These are phyloP conservation scores for Oncopodura yosiiana DNA, from an alignment of 1,140 invertebrate species.

Conservation along the genomic window DNA sequence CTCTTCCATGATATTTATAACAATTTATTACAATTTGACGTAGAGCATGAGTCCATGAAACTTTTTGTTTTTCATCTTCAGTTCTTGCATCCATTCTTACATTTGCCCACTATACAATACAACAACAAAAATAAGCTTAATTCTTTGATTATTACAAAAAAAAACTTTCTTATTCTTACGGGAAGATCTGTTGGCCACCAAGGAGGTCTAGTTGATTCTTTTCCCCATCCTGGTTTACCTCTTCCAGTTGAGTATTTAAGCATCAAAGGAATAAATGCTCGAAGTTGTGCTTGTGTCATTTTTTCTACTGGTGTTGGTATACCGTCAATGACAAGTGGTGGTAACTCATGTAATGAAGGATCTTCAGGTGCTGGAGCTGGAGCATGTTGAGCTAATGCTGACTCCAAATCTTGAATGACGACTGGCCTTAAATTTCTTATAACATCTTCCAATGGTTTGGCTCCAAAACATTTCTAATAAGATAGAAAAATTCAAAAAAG, in stretches of 20 bases:
- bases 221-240: slow-evolving; percentile 94
- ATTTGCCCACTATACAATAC: slow-evolving; percentile 97
- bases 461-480: slow-evolving; percentile 96
- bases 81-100: slow-evolving; percentile 91
- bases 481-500: not conserved
- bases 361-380: slow-evolving; percentile 84
- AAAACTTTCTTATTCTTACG: no score
- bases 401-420: slow-evolving; percentile 90
- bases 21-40: slow-evolving; percentile 96
- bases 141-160: not conserved
- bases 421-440: slow-evolving; percentile 75
- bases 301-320: slow-evolving; percentile 97
- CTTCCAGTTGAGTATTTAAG: slow-evolving; percentile 91
- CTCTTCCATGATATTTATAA: slow-evolving; percentile 93
- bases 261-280: slow-evolving; percentile 96
- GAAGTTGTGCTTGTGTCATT: slow-evolving; percentile 94
- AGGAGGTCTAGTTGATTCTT: slow-evolving; percentile 83
- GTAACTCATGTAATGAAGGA: slow-evolving; percentile 85
- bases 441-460: slow-evolving; percentile 92
- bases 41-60: slow-evolving; percentile 96
- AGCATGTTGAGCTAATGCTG: slow-evolving; percentile 82
- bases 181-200: slow-evolving; percentile 83
- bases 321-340: slow-evolving; percentile 74
- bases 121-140: slow-evolving; percentile 65
- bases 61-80: slow-evolving; percentile 95